Base-by-base conservation (phyloP, 2,888 invertebrate species). In the Pandemis heparana region DNA sequence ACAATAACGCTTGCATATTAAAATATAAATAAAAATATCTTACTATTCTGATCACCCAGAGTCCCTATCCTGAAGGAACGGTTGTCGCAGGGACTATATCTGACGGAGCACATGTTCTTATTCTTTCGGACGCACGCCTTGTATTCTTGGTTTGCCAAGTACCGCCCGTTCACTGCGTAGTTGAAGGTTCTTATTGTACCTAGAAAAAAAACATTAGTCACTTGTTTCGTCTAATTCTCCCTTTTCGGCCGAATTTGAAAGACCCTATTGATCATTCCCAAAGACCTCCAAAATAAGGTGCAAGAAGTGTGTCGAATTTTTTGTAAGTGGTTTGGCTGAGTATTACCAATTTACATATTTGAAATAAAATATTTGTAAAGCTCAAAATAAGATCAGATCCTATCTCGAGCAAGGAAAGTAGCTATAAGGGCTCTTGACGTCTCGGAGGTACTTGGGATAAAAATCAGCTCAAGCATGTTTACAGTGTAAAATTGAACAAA, bases 101-200 rank as follows among this genome's bases (percentile, higher is more conserved):
- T 93, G 18, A 98, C 96, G 1, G 97, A 96, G 82, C 98, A 98
- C 95, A 96, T 96, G 0, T 95, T 96, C 12, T 85, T 84, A 82
- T 96, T 97, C 79, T 96, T 96, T 5, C 97, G 92, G 77, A 97
- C 95, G 84, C 98, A 98, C 8, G 97, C 95, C 67, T 95, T 95
- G 89, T 98, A 97, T 80, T 97, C 96, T 83, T 97, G 97, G 77
- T 96, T 95, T 0, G 98, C 96, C 39, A 98, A 90, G 83, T 97
- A 97, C 0, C 98, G 95, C 0, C 98, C 98, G 82, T 98, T 98
- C 39, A 96, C 96, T 0, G 97, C 97, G 85, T 96, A 98, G 89
- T 98, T 98, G 88, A 97, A 96, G 0, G 97, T 97, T 89, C 96
- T 96, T 76, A 97, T 95, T 10, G 95, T 92, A 5, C 96, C 96